Evolutionary conservation across 2,113 vertebrate genomes (phyloP).

Genomic region (Calonectris borealis): DNA sequence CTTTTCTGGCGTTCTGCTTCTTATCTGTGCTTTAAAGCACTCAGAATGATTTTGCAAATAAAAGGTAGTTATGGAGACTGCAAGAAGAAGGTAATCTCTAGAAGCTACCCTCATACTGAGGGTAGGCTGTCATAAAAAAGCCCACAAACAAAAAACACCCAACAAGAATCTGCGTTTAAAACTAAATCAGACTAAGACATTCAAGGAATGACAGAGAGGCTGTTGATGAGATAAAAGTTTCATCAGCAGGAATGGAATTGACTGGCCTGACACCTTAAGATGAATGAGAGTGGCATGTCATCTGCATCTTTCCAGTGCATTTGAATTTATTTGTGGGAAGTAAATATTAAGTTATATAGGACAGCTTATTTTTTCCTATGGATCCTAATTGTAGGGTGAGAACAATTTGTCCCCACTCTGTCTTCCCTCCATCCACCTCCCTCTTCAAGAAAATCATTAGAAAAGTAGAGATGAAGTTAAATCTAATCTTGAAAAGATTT

Average conservation of each 20-base stretch:
- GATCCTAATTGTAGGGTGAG: neutral
- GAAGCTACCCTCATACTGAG: neutral
- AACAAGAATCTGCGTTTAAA: neutral
- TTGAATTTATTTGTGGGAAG: constrained; percentile 33
- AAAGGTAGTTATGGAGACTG: neutral
- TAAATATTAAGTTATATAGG: constrained; percentile 10
- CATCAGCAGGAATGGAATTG: neutral
- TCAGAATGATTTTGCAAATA: neutral
- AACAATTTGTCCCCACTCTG: neutral
- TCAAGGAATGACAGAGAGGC: neutral
- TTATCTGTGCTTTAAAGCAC: neutral
- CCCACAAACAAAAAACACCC: neutral
- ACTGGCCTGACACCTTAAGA: neutral
- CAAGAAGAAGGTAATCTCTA: neutral
- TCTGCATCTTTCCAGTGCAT: neutral
- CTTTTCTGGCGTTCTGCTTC: neutral
- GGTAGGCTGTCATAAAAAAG: neutral
- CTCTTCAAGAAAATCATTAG: neutral
- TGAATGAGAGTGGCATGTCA: neutral
- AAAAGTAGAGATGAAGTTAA: neutral
- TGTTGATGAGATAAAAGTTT: constrained; percentile 3
- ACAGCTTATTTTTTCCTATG: neutral
- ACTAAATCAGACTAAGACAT: neutral
- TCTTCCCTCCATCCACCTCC: neutral
- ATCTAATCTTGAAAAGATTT: neutral